A percentile compares a stretch with the other conserved stretches of the same genome.
phyloP scores from a whole-genome alignment of 2,888 invertebrate species.

The Macrosiphum euphorbiae region DNA sequence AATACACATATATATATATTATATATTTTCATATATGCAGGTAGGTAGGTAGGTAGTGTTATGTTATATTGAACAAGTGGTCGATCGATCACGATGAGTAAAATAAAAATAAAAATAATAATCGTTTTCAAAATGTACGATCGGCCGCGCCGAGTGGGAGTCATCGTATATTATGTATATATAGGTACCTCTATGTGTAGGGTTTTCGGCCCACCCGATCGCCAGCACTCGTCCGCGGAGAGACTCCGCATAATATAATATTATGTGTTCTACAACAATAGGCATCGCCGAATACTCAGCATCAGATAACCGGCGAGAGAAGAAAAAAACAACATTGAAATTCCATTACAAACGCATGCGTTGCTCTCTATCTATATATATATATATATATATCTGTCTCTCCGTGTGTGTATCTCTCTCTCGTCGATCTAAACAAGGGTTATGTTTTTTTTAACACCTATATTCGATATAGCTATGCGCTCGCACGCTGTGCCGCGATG shows the following conservation, averaged over 20 bases:
- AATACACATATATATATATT: not conserved
- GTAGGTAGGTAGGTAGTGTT: not conserved
- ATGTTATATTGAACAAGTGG: slow-evolving; percentile 18
- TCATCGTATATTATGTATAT: not conserved
- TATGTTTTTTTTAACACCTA: slow-evolving; percentile 11
- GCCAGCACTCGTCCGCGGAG: slow-evolving; percentile 10
- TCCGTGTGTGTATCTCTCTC: not conserved
- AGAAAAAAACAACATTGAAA: slow-evolving; percentile 56
- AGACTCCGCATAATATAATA: not conserved
- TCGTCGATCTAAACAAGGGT: not conserved
- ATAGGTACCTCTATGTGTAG: not conserved
- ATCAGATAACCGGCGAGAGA: slow-evolving; percentile 53
- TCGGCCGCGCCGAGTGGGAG: slow-evolving; percentile 44
- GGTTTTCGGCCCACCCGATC: slow-evolving; percentile 56
- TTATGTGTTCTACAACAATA: slow-evolving; percentile 42
- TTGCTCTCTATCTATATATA: not conserved
- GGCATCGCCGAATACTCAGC: slow-evolving; percentile 41
- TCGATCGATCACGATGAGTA: slow-evolving; percentile 42
- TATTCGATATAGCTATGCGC: not conserved
- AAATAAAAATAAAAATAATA: not conserved
- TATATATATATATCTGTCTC: too few relatives aligned
- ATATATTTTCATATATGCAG: not conserved
- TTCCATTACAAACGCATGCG: slow-evolving; percentile 47
- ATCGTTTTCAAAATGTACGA: slow-evolving; percentile 15
- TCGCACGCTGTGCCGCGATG: slow-evolving; percentile 17